phyloP scores from a whole-genome alignment of 2,888 invertebrate species.

The Stenolophus ochropezus region DNA sequence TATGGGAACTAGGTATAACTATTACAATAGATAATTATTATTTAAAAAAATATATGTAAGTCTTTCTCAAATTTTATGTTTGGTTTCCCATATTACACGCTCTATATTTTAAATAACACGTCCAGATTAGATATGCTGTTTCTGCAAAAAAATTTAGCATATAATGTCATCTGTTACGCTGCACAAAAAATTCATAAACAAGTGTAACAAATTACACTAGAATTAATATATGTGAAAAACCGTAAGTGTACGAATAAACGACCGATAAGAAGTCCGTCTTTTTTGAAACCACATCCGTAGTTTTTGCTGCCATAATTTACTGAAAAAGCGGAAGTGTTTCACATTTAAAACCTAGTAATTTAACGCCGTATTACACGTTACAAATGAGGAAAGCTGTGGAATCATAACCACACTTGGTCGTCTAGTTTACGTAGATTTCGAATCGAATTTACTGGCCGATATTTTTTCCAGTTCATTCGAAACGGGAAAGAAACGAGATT shows the following conservation, averaged over 20 bases:
- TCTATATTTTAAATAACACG: too few relatives aligned
- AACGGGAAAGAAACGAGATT: constrained; percentile 26
- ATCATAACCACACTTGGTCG: not conserved
- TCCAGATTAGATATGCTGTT: too few relatives aligned
- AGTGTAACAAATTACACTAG: not conserved
- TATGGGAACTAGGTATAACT: too few relatives aligned
- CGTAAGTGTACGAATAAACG: not conserved
- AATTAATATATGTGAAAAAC: not conserved
- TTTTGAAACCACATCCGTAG: not conserved
- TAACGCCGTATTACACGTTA: constrained; percentile 30
- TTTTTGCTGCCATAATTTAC: not conserved
- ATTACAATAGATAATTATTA: too few relatives aligned
- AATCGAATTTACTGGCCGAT: constrained; percentile 26
- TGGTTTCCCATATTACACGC: too few relatives aligned
- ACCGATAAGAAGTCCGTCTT: not conserved
- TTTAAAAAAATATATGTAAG: too few relatives aligned
- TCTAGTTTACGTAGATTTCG: not conserved
- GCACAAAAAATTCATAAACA: too few relatives aligned
- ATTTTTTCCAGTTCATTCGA: constrained; percentile 30
- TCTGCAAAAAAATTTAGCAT: too few relatives aligned
- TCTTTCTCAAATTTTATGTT: too few relatives aligned
- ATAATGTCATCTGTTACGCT: too few relatives aligned
- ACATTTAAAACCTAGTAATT: not conserved
- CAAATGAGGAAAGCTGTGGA: not conserved
- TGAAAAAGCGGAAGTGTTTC: not conserved